Evolutionary conservation across 2,888 invertebrate genomes (phyloP).

Genomic region (Lymantria monacha): DNA sequence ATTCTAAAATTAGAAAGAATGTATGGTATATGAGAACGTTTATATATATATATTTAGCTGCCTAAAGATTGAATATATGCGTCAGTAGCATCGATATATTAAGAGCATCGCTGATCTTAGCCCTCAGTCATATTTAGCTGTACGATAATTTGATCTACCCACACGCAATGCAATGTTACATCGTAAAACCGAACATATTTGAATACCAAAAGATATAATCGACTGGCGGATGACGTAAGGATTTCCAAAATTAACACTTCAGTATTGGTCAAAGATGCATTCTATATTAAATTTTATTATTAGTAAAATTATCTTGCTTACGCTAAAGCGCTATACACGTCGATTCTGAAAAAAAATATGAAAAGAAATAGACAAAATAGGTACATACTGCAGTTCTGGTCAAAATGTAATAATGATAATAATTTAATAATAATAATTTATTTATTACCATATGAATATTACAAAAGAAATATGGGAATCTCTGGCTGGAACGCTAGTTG

Average conservation of each 20-base stretch:
- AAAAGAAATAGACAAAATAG: too few species aligned
- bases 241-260: slow-evolving; percentile 19
- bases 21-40: too few species aligned
- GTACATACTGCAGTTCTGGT: too few species aligned
- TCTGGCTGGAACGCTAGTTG: too few species aligned
- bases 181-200: not conserved
- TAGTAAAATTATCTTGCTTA: not conserved
- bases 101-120: not conserved
- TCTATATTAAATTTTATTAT: slow-evolving; percentile 6
- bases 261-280: slow-evolving; percentile 11
- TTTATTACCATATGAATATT: too few species aligned
- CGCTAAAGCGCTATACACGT: too few species aligned
- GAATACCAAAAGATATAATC: slow-evolving; percentile 8
- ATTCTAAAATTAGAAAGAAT: too few species aligned
- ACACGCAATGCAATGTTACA: slow-evolving; percentile 14
- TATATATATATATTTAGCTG: too few species aligned
- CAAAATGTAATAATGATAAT: too few species aligned
- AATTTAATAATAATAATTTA: too few species aligned
- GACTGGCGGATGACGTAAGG: slow-evolving; percentile 22
- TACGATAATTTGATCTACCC: slow-evolving; percentile 9
- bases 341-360: too few species aligned
- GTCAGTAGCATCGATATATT: not conserved
- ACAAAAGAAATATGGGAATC: too few species aligned
- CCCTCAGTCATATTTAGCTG: slow-evolving; percentile 1
- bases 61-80: not conserved